These are phyloP conservation scores for Reticulitermes lucifugus DNA, from an alignment of 2,888 invertebrate species.

Conservation along the genomic window DNA sequence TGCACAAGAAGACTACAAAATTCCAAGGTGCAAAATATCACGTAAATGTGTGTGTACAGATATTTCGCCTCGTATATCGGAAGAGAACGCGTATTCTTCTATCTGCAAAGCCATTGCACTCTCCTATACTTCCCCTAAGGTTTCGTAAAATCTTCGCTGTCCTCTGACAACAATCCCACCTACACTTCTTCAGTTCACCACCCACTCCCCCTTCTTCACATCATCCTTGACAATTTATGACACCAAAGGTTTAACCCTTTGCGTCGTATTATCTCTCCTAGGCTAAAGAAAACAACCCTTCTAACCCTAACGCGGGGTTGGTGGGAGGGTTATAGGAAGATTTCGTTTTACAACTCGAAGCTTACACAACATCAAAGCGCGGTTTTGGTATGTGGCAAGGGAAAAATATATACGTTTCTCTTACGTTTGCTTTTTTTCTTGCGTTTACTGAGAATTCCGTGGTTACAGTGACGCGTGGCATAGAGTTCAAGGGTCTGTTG, in stretches of 20 bases:
- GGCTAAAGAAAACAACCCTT: slow-evolving; percentile 25
- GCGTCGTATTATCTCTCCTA: slow-evolving; percentile 17
- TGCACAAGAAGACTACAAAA: too few species aligned
- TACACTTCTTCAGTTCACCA: neutral
- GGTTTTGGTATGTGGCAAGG: neutral
- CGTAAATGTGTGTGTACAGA: too few species aligned
- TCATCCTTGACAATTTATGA: slow-evolving; percentile 21
- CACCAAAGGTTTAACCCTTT: slow-evolving; percentile 19
- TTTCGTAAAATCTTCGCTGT: neutral
- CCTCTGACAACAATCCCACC: neutral
- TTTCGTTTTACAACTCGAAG: neutral
- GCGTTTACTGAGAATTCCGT: neutral
- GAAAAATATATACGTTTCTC: neutral
- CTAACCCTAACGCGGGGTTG: neutral
- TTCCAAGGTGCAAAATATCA: too few species aligned
- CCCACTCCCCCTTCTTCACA: slow-evolving; percentile 1
- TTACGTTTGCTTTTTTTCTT: neutral
- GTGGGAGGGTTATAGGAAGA: neutral
- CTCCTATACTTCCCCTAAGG: neutral
- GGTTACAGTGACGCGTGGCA: neutral
- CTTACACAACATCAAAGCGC: neutral
- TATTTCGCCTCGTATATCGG: neutral
- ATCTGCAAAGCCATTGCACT: neutral
- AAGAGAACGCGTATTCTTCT: neutral
- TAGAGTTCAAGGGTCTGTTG: neutral